Percentiles rank a stretch among this genome's conserved stretches.
These are phyloP conservation scores for Agelastica alni DNA, from an alignment of 2,888 invertebrate species.

Conservation along the genomic window DNA sequence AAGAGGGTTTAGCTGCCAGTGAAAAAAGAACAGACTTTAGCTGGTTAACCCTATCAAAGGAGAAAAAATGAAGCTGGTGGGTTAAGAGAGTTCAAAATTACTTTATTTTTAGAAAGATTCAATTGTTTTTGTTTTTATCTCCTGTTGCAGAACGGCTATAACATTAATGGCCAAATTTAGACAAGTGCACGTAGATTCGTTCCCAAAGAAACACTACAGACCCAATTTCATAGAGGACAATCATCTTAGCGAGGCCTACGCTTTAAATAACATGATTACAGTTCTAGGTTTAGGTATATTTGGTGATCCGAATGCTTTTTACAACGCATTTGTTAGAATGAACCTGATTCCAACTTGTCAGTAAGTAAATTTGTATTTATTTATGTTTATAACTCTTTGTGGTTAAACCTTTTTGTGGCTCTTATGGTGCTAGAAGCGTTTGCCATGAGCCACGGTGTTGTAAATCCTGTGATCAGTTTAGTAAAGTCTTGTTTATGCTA, in stretches of 20 bases:
- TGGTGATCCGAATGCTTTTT: constrained; percentile 46
- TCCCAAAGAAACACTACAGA: constrained; percentile 34
- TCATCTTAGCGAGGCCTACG: constrained; percentile 43
- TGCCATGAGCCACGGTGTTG: not conserved
- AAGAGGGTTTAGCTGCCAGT: no score
- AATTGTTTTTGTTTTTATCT: no score
- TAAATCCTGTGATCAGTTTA: not conserved
- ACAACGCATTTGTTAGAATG: constrained; percentile 47
- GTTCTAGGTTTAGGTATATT: constrained; percentile 50
- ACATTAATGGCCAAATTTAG: constrained; percentile 37
- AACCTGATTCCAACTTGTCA: constrained; percentile 46
- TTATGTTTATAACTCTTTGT: not conserved
- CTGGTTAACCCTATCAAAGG: no score
- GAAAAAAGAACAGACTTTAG: no score
- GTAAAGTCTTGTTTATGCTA: not conserved
- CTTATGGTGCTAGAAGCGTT: not conserved
- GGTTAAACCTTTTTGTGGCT: not conserved
- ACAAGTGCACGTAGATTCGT: constrained; percentile 34
- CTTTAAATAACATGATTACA: constrained; percentile 48
- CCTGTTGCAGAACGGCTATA: constrained; percentile 23
- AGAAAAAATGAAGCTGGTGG: no score
- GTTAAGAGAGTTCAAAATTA: no score
- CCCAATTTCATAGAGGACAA: constrained; percentile 30
- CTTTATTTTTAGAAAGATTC: no score
- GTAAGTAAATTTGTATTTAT: constrained; percentile 39